phyloP scores from a whole-genome alignment of 2,113 vertebrate genomes.

The Sigmodon hispidus region DNA sequence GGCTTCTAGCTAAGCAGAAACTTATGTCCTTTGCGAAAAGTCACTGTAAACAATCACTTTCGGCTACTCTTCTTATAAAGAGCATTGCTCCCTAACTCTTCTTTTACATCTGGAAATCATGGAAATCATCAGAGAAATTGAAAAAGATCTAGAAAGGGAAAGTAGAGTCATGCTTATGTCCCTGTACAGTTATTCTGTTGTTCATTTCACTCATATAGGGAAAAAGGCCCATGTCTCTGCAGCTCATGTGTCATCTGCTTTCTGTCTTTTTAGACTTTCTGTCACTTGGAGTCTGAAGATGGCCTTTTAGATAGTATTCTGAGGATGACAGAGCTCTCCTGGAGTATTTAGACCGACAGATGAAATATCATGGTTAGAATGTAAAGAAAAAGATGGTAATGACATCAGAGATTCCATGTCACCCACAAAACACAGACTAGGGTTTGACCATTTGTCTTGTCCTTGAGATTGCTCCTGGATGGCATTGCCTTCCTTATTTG shows the following conservation, averaged over 20 bases:
- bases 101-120: not conserved
- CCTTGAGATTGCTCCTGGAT: not conserved
- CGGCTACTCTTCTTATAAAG: not conserved
- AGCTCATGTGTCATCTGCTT: not conserved
- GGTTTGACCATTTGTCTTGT: not conserved
- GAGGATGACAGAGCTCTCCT: not conserved
- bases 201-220: not conserved
- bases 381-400: not conserved
- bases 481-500: not conserved
- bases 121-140: not conserved
- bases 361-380: not conserved
- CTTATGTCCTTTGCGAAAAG: not conserved
- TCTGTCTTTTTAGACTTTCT: conserved; percentile 22
- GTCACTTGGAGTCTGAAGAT: not conserved
- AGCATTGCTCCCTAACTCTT: conserved; percentile 10
- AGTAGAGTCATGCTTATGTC: not conserved
- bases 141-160: not conserved
- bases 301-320: not conserved
- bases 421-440: not conserved
- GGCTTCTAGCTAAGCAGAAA: not conserved
- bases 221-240: not conserved
- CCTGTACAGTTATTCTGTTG: not conserved
- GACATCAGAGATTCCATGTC: not conserved
- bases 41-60: not conserved
- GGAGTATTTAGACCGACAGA: not conserved